A percentile compares a stretch with the other conserved stretches of the same genome.
phyloP scores from a whole-genome alignment of 2,113 vertebrate genomes.

The Corythoichthys intestinalis region DNA sequence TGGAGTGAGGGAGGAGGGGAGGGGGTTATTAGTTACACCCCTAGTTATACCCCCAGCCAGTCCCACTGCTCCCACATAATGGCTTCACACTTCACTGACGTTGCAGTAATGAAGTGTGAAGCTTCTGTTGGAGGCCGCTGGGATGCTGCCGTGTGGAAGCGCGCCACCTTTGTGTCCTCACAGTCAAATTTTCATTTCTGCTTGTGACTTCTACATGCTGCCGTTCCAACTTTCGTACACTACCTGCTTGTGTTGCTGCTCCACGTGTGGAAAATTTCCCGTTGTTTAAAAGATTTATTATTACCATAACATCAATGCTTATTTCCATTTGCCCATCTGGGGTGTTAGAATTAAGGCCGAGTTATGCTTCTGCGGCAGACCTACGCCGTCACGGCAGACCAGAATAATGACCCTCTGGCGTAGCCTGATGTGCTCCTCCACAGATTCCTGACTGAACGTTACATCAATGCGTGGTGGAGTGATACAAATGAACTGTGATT shows the following conservation, averaged over 20 bases:
- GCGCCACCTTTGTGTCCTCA: constrained; percentile 31
- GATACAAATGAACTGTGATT: no score
- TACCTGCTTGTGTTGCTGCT: background rate
- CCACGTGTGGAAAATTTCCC: background rate
- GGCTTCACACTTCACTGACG: constrained; percentile 54
- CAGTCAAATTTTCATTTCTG: constrained; percentile 10
- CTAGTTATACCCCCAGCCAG: constrained; percentile 4
- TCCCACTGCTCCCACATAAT: constrained; percentile 44
- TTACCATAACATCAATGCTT: no score
- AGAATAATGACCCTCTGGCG: no score
- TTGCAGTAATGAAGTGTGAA: constrained; percentile 68
- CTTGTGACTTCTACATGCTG: constrained; percentile 9
- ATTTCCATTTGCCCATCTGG: no score
- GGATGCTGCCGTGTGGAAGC: constrained; percentile 43
- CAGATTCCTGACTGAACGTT: no score
- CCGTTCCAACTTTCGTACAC: background rate
- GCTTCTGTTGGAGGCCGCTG: constrained; percentile 42
- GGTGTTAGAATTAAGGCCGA: no score
- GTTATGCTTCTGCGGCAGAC: no score
- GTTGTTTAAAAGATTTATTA: no score
- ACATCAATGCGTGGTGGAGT: no score
- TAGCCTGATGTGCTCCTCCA: no score
- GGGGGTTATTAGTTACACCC: constrained; percentile 38
- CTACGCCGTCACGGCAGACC: no score
- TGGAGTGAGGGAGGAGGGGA: background rate